These are phyloP conservation scores for Synergus laeviventris DNA, from an alignment of 2,888 invertebrate species.

Conservation along the genomic window DNA sequence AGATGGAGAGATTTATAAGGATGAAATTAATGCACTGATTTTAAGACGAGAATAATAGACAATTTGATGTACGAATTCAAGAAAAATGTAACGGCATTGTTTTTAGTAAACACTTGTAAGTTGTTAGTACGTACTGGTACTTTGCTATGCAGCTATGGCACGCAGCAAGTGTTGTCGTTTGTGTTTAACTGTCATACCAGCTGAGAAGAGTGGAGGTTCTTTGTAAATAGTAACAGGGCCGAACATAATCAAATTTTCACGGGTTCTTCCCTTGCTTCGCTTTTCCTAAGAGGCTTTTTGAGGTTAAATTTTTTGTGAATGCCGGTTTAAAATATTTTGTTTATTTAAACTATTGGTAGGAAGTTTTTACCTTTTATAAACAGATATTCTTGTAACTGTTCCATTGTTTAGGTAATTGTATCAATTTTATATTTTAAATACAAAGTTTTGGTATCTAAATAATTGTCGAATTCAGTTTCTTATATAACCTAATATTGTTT, in stretches of 20 bases:
- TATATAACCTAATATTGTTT: too few relatives aligned
- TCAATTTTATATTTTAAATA: not conserved
- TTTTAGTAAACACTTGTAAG: not conserved
- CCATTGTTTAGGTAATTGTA: not conserved
- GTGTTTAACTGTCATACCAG: slow-evolving; percentile 57
- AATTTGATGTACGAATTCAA: not conserved
- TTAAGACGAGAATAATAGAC: not conserved
- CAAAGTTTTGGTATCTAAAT: too few relatives aligned
- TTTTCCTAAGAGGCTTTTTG: not conserved
- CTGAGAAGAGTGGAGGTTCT: slow-evolving; percentile 51
- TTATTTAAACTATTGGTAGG: not conserved
- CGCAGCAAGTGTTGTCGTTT: slow-evolving; percentile 37
- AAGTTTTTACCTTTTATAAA: not conserved
- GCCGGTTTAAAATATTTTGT: not conserved
- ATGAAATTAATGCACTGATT: slow-evolving; percentile 20
- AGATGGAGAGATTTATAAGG: not conserved
- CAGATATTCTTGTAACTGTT: not conserved
- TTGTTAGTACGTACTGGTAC: too few relatives aligned
- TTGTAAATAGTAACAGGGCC: not conserved
- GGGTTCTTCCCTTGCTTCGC: too few relatives aligned
- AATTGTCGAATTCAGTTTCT: too few relatives aligned
- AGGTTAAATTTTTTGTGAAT: not conserved
- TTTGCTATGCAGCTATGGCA: too few relatives aligned
- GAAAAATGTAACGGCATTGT: not conserved
- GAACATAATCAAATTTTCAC: not conserved